Conservation (phyloP, 2,113 vertebrate species). For the Alaudala cheleensis region DNA sequence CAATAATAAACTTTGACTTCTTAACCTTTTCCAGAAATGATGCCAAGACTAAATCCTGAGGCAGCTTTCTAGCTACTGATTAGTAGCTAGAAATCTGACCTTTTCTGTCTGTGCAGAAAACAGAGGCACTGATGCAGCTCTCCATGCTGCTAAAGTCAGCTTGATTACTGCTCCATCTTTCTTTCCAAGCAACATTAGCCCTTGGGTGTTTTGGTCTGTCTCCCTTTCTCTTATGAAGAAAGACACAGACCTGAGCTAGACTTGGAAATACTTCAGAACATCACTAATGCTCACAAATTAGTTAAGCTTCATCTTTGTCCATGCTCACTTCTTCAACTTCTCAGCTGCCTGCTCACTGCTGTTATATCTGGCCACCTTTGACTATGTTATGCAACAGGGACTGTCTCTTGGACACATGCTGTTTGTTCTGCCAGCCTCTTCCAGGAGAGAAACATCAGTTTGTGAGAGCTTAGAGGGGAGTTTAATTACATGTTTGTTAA, state of each 20-base stretch:
- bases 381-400: neutral
- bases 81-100: conserved; percentile 55
- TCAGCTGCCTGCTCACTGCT: neutral
- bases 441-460: neutral
- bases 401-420: neutral
- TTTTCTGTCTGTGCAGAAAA: conserved; percentile 45
- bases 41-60: conserved; percentile 59
- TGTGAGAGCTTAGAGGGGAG: neutral
- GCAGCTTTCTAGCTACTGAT: conserved; percentile 53
- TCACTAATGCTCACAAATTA: neutral
- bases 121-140: neutral
- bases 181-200: neutral
- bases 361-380: neutral
- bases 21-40: conserved; percentile 56
- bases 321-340: neutral
- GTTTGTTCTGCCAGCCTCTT: neutral
- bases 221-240: neutral
- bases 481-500: neutral
- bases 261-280: neutral
- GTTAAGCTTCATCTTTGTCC: neutral
- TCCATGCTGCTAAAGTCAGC: conserved; percentile 25
- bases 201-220: neutral
- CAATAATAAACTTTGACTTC: conserved; percentile 55
- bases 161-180: conserved; percentile 25
- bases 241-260: neutral